Base-by-base conservation (phyloP, 2,888 invertebrate species). In the Noctua janthina region DNA sequence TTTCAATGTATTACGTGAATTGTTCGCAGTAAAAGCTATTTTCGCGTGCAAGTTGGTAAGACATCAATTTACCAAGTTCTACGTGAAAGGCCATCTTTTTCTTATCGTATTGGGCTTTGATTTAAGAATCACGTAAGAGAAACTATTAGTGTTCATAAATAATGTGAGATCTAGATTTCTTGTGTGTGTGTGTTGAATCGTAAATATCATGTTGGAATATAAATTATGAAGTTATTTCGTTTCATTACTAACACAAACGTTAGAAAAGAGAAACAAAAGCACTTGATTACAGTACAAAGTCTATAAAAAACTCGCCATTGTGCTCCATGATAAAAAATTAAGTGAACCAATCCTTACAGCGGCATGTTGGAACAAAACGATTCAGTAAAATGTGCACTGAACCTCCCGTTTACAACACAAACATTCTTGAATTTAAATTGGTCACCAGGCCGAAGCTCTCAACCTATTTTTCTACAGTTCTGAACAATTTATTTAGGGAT, bases 341-440 rank as follows among this genome's bases (percentile, higher is more conserved):
- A 76, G 84, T 71, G 73, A 68, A 76, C 79, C 79, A 74, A 88
- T 81, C 73, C 62, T 76, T 43, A 79, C 51, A 67, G 73, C 71
- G 70, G 72, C 71, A 87, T 69, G 64, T 76, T 79, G 74, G 66
- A 87, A 87, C 71, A 87, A 87, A 84, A 74, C 79, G 71, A 54
- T 51, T 73, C 76, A 78, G 78, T 77, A 85, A 89, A 90, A 89
- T 88, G 83, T 85, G 79, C 86, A 86, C 74, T 79, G 78, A 86
- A 79, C 86, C 81, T 81, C 75, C 54, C 73, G 75, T 80, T 84
- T 79, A 87, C 71, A 64, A 70, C 82, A 74, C 76, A 85, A 87
- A 87, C 81, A 87, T 89, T 89, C 86, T 89, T 88, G 89, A 90
- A 91, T 91, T 90, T 87, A 91, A 92, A 91, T 89, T 90, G 90